Base-by-base conservation (phyloP, 2,113 vertebrate species). In the Lutjanus erythropterus region DNA sequence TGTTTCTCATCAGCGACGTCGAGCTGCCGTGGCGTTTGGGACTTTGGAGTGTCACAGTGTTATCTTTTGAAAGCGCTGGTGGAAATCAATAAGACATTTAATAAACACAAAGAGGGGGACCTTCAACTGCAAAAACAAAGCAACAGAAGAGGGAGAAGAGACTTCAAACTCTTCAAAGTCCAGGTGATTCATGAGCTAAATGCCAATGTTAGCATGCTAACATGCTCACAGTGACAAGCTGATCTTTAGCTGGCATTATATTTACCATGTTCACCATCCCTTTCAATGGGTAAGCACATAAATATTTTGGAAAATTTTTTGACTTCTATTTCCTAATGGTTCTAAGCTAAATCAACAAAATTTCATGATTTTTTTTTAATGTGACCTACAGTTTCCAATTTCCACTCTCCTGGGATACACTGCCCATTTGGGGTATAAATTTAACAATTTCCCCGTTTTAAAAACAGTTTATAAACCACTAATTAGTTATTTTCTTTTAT, bases 1-100 rank as follows among this genome's bases (percentile, higher is more conserved):
- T 59, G 64, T 71, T 70, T 44, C 19, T 70, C 70, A 72, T 56
- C 49, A 83, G 15, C 39, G 58, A 21, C 25, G 21, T 46, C 35
- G 4, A 69, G 50, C 39, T 12, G 7, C 52, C 44, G 72, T 55
- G 71, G 49, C 66, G n/a, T 73, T 69, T n/a, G 0, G 50, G 58
- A 58, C 33, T 66, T 9, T 6, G 27, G 71, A 84, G 69, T 5
- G 52, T 71, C 80, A 9, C 47, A 52, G 47, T 66, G 29, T 71
- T 62, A 52, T 44, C 42, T 25, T 75, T 64, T 82, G 27, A 73
- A 60, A 66, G 74, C n/a, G 50, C 55, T 44, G 31, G 21, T 59
- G 59, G 15, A 35, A 83, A 79, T 85, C 69, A 69, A 77, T 78
- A 78, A 55, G 71, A 81, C 14, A 33, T 81, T 79, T 73, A 76